Base-by-base conservation (phyloP, 2,888 invertebrate genomes). In the Congeria kusceri region DNA sequence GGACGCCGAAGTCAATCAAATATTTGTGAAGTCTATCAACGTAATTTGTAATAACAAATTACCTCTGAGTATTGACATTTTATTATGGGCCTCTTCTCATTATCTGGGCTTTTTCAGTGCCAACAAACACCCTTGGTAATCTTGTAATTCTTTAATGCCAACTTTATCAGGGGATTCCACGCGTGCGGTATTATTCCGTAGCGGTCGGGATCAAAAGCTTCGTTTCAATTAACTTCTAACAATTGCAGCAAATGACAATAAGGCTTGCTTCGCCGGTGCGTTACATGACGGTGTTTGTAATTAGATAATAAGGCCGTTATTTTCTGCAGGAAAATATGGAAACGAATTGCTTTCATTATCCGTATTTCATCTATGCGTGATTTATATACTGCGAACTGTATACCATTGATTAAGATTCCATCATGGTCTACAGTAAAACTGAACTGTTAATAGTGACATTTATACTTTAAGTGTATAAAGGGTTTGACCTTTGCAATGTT, bases 21-120 rank as follows among this genome's bases (percentile, higher is more conserved):
- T 83, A 83, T 83, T 83, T 83, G 82, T 78, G 70, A 64, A 64
- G 78, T 73, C 76, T 83, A 83, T 83, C 78, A 79, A 63, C 47
- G 82, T 83, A 79, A 83, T 83, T 83, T 83, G 83, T 83, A 74
- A 79, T 77, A 77, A 83, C 83, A 83, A 83, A 83, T 83, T 83
- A 83, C 83, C 77, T 76, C 77, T 57, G 79, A 74, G 77, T 80
- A 80, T 80, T 83, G 83, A 83, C 83, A 80, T 83, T 83, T 83
- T 79, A 83, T 83, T 73, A 71, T 77, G 70, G 70, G 67, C 65
- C 66, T 58, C 68, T 39, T 67, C 71, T 83, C 83, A 80, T 83
- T 83, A 83, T 72, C 62, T 20, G 39, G 56, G 53, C 63, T 63
- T 76, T 75, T 53, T 53, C 53, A 53, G 53, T 53, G 53, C 53